These are phyloP conservation scores for Hydractinia echinata DNA, from an alignment of 30 jellyfish, hydroid and myxozoan species.

Conservation along the genomic window DNA sequence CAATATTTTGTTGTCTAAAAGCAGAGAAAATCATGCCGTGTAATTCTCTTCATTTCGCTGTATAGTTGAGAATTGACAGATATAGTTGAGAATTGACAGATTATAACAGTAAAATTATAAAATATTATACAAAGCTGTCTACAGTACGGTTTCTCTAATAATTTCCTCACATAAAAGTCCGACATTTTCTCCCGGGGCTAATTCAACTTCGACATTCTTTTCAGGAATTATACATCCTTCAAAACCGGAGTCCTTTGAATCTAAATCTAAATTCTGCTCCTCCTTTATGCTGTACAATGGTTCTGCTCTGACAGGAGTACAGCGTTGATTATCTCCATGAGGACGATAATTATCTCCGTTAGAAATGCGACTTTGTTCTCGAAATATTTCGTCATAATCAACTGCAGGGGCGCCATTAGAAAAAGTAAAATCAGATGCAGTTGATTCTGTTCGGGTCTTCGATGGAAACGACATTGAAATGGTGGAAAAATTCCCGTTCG, in stretches of 20 bases:
- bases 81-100: too few species aligned
- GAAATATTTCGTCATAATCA: constrained; percentile 3
- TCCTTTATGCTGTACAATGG: constrained; percentile 24
- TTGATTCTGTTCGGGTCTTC: not conserved
- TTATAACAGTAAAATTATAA: too few species aligned
- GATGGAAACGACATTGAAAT: too few species aligned
- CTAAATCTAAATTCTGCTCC: constrained; percentile 7
- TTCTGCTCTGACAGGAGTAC: not conserved
- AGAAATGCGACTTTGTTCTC: not conserved
- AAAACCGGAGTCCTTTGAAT: constrained; percentile 16
- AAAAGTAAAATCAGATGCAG: not conserved
- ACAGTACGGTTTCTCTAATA: constrained; percentile 3
- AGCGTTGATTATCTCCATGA: not conserved
- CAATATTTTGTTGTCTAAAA: too few species aligned
- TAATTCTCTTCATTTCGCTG: too few species aligned
- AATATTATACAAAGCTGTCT: not conserved
- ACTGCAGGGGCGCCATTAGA: not conserved
- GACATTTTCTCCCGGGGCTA: not conserved
- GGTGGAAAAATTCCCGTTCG: not conserved
- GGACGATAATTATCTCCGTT: not conserved
- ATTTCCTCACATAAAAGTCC: constrained; percentile 5
- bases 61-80: too few species aligned
- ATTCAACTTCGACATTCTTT: not conserved
- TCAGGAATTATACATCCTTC: not conserved
- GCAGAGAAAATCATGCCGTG: too few species aligned